Evolutionary conservation across 2,113 vertebrate genomes (phyloP).

Genomic region (Limnothrissa miodon): DNA sequence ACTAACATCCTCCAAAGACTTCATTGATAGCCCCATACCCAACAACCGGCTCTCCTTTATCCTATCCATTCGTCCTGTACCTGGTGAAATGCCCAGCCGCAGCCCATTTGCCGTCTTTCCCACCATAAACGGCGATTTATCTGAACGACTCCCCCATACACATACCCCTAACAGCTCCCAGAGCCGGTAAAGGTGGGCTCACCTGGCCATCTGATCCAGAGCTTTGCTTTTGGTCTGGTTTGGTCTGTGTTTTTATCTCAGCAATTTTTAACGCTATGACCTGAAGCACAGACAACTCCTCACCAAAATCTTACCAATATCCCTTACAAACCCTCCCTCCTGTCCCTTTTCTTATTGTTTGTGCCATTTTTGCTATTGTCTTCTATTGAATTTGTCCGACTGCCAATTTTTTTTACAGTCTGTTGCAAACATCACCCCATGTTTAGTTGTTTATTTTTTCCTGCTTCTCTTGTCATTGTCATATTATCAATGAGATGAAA

Average conservation of each 20-base stretch:
- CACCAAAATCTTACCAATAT: not conserved
- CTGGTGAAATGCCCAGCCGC: too few relatives aligned
- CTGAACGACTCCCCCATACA: not conserved
- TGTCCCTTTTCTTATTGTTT: slow-evolving; percentile 6
- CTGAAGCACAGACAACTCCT: not conserved
- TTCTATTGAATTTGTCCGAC: slow-evolving; percentile 38
- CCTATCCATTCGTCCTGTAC: too few relatives aligned
- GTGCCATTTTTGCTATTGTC: slow-evolving; percentile 47
- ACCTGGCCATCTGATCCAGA: not conserved
- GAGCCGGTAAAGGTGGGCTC: not conserved
- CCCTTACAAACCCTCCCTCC: slow-evolving; percentile 33
- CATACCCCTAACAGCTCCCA: not conserved
- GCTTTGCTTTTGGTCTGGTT: not conserved
- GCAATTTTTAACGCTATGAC: not conserved
- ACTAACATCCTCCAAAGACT: not conserved
- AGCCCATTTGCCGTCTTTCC: not conserved
- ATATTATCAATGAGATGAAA: not conserved
- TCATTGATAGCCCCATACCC: too few relatives aligned
- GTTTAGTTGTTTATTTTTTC: slow-evolving; percentile 25
- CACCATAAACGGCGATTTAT: not conserved
- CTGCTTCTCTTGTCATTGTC: not conserved
- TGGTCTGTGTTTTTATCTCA: not conserved
- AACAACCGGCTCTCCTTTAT: too few relatives aligned
- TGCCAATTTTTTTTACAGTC: slow-evolving; percentile 47
- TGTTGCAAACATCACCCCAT: slow-evolving; percentile 39